Conservation (phyloP, 2,797 vertebrate genomes). For the Sardinella longiceps region DNA sequence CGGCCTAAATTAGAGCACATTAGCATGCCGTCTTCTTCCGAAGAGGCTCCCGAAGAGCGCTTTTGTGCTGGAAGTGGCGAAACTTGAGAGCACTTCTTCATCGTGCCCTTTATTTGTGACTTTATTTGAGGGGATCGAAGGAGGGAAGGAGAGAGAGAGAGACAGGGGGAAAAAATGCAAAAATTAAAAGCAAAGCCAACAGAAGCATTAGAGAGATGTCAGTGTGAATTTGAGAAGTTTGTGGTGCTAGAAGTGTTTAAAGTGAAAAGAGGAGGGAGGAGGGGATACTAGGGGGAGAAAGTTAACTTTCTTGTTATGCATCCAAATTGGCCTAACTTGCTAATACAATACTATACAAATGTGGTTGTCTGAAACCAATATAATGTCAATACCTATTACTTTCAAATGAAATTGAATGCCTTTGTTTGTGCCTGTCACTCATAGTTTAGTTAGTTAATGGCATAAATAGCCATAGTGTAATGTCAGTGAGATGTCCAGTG, state of each 20-base stretch:
- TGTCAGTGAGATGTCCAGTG: too few species aligned
- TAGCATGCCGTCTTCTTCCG: slow-evolving; percentile 61
- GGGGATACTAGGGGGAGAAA: too few species aligned
- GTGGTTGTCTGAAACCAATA: too few species aligned
- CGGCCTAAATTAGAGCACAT: slow-evolving; percentile 69
- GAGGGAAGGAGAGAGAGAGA: too few species aligned
- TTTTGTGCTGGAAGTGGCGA: slow-evolving; percentile 57
- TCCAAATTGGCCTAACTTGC: neutral
- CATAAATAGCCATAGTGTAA: neutral
- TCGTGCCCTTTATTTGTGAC: neutral
- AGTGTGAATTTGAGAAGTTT: neutral
- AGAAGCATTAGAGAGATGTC: neutral
- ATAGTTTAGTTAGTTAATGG: neutral
- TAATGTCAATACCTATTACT: too few species aligned
- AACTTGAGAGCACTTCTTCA: slow-evolving; percentile 54
- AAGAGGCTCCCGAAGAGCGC: slow-evolving; percentile 55
- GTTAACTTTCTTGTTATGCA: neutral
- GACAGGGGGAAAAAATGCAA: neutral
- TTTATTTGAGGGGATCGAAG: neutral
- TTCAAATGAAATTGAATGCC: neutral
- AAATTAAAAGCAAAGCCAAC: neutral
- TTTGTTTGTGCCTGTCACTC: neutral
- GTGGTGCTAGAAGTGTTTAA: neutral
- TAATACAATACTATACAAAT: neutral
- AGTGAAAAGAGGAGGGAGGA: neutral